Evolutionary conservation across 2,113 vertebrate species (phyloP), one percentile per base, ranked within the genome.

Genomic region (Pituophis catenifer): DNA sequence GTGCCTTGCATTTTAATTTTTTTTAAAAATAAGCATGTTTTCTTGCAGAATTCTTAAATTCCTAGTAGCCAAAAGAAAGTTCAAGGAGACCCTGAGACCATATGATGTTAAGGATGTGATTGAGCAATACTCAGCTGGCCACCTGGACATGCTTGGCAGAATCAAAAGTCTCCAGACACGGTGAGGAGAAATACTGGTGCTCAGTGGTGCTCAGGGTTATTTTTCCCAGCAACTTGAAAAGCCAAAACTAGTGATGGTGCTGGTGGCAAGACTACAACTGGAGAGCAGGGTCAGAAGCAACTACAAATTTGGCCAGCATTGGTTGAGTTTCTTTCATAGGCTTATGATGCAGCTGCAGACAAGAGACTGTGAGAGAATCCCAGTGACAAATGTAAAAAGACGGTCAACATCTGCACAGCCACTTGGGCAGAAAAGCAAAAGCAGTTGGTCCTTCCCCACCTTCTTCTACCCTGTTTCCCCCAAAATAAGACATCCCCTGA

Each of bases 51-150:
- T 99, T 95, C 97, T 99, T n/a, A 99, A 99, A 97, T 99, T 99
- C 96, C 97, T 99, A 89, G 99, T 99, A 96, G 99, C 99, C 94
- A 99, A 99, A 97, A 98, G 99, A 95, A 99, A 99, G 96, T 99
- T 99, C 97, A 99, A 99, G 97, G 99, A 99, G 98, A 99, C 99
- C 0, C 94, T 99, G 96, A 98, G 99, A 62, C 99, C 99, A 0
- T 99, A 99, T 0, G 99, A 99, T 0, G 99, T 99, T 93, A 99
- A 99, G 97, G 99, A 99, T 0, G 99, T 99, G 95, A 99, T 99
- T 0, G 99, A 99, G 97, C 99, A 99, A 96, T 99, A 99, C 96
- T 99, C 99, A 0, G 99, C 99, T 0, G 99, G 99, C 85, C 99
- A 99, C 97, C 97, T 99, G 96, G 99, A 99, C 96, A 99, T 99